Evolutionary conservation across 2,113 vertebrate species (phyloP).

Genomic region (Ursus arctos): DNA sequence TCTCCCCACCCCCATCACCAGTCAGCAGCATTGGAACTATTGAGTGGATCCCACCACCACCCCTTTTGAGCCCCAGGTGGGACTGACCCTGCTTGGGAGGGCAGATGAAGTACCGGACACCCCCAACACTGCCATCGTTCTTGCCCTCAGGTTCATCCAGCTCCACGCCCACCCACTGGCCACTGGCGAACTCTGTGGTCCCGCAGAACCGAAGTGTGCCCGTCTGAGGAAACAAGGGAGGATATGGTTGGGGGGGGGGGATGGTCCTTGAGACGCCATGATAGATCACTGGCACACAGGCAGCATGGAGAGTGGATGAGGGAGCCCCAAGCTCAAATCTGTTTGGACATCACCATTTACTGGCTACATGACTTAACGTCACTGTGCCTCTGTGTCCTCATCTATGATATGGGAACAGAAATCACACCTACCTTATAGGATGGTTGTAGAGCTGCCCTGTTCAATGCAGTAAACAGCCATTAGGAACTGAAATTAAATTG

Average conservation of each 20-base stretch:
- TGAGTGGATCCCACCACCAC: not conserved
- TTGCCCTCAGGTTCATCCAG: slow-evolving; percentile 95
- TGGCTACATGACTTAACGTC: not conserved
- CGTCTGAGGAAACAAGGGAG: slow-evolving; percentile 81
- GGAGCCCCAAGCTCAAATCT: not conserved
- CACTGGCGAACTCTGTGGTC: slow-evolving; percentile 96
- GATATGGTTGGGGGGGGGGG: not conserved
- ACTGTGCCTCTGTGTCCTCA: not conserved
- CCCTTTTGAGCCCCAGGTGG: not conserved
- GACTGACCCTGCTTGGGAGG: slow-evolving; percentile 93
- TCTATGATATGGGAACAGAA: not conserved
- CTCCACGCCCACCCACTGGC: slow-evolving; percentile 97
- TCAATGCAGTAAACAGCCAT: not conserved
- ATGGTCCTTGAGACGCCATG: not conserved
- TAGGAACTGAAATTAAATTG: not conserved
- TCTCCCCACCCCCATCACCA: not conserved
- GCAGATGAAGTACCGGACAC: slow-evolving; percentile 96
- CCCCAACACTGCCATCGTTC: slow-evolving; percentile 95
- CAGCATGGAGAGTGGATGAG: not conserved
- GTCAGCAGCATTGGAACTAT: not conserved
- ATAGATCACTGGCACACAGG: not conserved
- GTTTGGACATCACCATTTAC: not conserved
- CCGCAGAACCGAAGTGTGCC: slow-evolving; percentile 95
- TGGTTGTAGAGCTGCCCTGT: not conserved
- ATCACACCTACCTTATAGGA: not conserved